Base-by-base conservation (phyloP, 1,140 invertebrate species). In the Procambarus virginalis region DNA sequence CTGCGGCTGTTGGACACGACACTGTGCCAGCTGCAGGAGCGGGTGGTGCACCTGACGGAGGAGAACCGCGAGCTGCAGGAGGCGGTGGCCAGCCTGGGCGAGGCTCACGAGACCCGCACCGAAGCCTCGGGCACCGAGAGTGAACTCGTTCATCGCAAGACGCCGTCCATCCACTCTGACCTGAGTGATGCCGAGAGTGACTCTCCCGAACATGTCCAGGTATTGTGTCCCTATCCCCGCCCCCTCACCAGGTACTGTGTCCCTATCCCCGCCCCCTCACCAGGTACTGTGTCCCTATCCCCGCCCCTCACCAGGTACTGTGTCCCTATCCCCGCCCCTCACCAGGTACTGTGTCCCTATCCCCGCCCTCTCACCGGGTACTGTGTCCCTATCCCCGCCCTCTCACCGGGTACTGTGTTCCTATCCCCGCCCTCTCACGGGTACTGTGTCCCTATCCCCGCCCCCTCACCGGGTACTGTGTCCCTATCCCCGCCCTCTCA, bases 61-160 rank as follows among this genome's bases (percentile, higher is more conserved):
- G 92, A 92, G 75, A 92, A 92, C 68, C 80, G 77, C 4, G 90
- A 92, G 49, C 86, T 92, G 14, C 83, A 89, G 34, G 89, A 91
- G 68, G 86, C 92, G 8, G 82, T 92, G 34, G 77, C 89, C 12
- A 87, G 64, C 51, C 90, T 92, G 34, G 84, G 86, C 64, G 92
- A 92, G 68, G 84, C 92, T 22, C 92, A 92, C n/a, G 92, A 92
- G 76, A 92, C 92, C 14, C 89, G 86, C 17, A 92, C 92, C 0
- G 92, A 92, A 68, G 92, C 92, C 20, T 92, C 92, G 22, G 92
- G 92, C 55, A 92, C 92, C 3, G 92, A 92, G 46, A 89, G 86
- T 34, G 92, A 92, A 75, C 55, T 92, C 55, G 92, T 92, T 46
- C 86, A 89, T 75, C 84, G 92, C 73, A 92, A 92, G 82, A 92